Base-by-base conservation (phyloP, 2,113 vertebrate species). In the Actinemys pallida region DNA sequence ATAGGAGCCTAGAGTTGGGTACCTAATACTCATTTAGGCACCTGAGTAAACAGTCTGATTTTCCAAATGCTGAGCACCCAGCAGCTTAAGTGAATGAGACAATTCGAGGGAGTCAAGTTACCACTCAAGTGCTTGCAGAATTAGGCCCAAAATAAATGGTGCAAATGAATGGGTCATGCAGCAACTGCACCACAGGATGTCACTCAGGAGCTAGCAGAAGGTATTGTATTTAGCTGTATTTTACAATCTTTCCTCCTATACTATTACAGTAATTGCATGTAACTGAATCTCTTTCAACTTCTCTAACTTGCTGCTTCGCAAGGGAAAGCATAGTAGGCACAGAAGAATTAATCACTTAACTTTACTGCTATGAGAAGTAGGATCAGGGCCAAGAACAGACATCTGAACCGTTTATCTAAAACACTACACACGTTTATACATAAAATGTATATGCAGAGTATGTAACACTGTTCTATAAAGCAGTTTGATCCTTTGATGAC, bases 121-220 rank as follows among this genome's bases (percentile, higher is more conserved):
- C 6, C 1, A 24, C 1, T 1, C 16, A n/a, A 2, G 54, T 1
- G 50, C 79, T 17, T 4, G 19, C 9, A 35, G 31, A 11, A 24
- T 2, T 50, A 20, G 62, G 42, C 27, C 69, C 83, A 10, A 1
- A 81, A 27, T 11, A 1, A 3, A 2, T 6, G 2, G 1, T 14
- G 1, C 25, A 17, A 52, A 56, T 65, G n/a, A 2, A 76, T 53
- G 0, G 47, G 8, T 82, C 87, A 0, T 1, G 16, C 2, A 20
- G 93, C 91, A 95, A 20, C 72, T 1, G 83, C 78, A 53, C 96
- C 96, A 19, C 93, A 47, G 96, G 96, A 96, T 94, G 96, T 97
- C 96, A 96, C 92, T 93, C 13, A 4, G 94, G 96, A 96, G 96
- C 96, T 4, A 6, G 79, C 0, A 35, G 83, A 86, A 9, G 0